Evolutionary conservation across 2,113 vertebrate genomes (phyloP).

Genomic region (Oreotrochilus melanogaster): DNA sequence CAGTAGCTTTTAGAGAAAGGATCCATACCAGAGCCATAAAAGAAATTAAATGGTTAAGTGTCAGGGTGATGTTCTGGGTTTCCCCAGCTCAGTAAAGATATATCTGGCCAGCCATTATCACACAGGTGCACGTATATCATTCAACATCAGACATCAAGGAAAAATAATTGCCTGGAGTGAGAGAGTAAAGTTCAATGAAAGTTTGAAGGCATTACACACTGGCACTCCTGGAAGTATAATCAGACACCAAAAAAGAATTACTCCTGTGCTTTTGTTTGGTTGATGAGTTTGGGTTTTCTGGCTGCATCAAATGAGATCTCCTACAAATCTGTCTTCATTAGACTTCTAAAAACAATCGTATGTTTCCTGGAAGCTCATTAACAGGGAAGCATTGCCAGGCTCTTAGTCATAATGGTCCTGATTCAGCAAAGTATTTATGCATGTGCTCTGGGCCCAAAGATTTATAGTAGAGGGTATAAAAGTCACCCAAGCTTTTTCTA

Average conservation of each 20-base stretch:
- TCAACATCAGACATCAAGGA: slow-evolving; percentile 38
- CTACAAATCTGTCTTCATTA: slow-evolving; percentile 81
- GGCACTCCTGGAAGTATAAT: slow-evolving; percentile 67
- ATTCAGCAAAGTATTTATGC: slow-evolving; percentile 50
- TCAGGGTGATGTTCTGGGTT: slow-evolving; percentile 28
- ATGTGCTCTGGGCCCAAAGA: slow-evolving; percentile 13
- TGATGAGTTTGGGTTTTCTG: slow-evolving; percentile 76
- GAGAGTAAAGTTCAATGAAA: slow-evolving; percentile 72
- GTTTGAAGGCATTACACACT: slow-evolving; percentile 62
- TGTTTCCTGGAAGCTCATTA: slow-evolving; percentile 79
- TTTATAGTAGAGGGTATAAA: slow-evolving; percentile 14
- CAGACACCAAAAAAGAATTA: slow-evolving; percentile 51
- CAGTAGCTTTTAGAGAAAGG: slow-evolving; percentile 61
- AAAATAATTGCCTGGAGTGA: slow-evolving; percentile 26
- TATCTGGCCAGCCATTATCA: slow-evolving; percentile 31
- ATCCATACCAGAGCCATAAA: slow-evolving; percentile 38
- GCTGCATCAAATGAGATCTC: slow-evolving; percentile 71
- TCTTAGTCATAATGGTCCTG: slow-evolving; percentile 63
- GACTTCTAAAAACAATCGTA: slow-evolving; percentile 69
- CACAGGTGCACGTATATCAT: slow-evolving; percentile 40
- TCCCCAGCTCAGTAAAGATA: slow-evolving; percentile 35
- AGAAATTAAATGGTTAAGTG: slow-evolving; percentile 34
- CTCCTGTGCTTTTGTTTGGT: slow-evolving; percentile 60
- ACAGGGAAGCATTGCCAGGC: slow-evolving; percentile 63
- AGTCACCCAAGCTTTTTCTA: background rate